Evolutionary conservation across 2,888 invertebrate species (phyloP).

Genomic region (Blastobasis adustella): DNA sequence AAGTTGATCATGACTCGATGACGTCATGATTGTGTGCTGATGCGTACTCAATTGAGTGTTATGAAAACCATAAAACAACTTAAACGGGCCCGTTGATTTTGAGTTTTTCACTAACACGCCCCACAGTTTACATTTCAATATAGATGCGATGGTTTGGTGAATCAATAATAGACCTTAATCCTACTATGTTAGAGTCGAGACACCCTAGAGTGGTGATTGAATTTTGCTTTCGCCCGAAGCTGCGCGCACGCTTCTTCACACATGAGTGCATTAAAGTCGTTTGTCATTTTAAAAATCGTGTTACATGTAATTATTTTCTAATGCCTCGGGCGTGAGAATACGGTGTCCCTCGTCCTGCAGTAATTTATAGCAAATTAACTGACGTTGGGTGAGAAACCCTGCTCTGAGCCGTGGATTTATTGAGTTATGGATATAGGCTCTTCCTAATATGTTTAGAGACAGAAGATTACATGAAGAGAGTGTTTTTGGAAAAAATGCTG

Average conservation of each 20-base stretch:
- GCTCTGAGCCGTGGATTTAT: too few relatives aligned
- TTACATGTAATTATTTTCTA: constrained; percentile 55
- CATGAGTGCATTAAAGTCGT: constrained; percentile 61
- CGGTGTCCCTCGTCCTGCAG: too few relatives aligned
- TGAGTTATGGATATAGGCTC: too few relatives aligned
- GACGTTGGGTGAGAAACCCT: too few relatives aligned
- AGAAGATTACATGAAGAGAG: too few relatives aligned
- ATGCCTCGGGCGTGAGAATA: constrained; percentile 54
- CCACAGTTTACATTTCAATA: constrained; percentile 56
- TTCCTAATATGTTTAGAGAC: too few relatives aligned
- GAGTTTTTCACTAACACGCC: constrained; percentile 45
- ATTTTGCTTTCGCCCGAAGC: too few relatives aligned
- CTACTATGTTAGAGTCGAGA: too few relatives aligned
- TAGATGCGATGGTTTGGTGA: constrained; percentile 4
- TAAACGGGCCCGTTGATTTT: constrained; percentile 40
- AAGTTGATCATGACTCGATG: background rate
- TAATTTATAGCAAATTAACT: too few relatives aligned
- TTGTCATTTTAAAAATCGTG: constrained; percentile 63
- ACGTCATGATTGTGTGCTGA: constrained; percentile 3
- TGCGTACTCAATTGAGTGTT: constrained; percentile 60
- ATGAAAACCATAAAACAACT: constrained; percentile 64
- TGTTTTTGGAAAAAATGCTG: too few relatives aligned
- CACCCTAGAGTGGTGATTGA: too few relatives aligned
- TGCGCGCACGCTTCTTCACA: constrained; percentile 46
- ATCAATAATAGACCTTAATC: too few relatives aligned